A percentile compares a stretch with the other conserved stretches of the same genome.
Conservation (phyloP, 2,797 vertebrate species). For the Alfaro cultratus region DNA sequence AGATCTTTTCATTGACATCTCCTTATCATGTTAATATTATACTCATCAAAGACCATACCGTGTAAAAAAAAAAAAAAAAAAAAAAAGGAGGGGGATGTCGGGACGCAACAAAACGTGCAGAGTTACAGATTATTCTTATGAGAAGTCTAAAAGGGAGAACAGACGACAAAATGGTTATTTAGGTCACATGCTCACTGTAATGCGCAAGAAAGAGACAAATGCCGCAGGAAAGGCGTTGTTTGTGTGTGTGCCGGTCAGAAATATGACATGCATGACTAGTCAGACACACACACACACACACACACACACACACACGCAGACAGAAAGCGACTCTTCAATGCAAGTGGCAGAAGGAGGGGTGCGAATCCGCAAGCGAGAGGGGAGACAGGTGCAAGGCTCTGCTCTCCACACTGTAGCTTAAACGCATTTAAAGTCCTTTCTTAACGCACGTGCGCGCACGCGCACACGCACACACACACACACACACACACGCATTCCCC, state of each 20-base stretch:
- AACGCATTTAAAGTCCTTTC: slow-evolving; percentile 69
- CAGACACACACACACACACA: slow-evolving; percentile 44
- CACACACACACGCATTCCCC: not conserved
- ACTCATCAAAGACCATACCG: slow-evolving; percentile 71
- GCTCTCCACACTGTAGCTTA: slow-evolving; percentile 65
- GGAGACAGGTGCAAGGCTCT: slow-evolving; percentile 77
- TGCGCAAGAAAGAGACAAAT: slow-evolving; percentile 76
- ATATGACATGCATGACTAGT: slow-evolving; percentile 78
- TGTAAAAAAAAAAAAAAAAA: slow-evolving; percentile 15
- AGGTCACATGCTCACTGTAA: slow-evolving; percentile 75
- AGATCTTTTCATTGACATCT: slow-evolving; percentile 74
- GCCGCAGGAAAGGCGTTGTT: slow-evolving; percentile 75
- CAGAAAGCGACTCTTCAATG: slow-evolving; percentile 38
- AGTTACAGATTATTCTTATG: slow-evolving; percentile 70
- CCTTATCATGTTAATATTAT: slow-evolving; percentile 77
- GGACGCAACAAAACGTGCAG: slow-evolving; percentile 61
- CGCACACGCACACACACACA: slow-evolving; percentile 18
- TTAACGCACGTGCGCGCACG: slow-evolving; percentile 9
- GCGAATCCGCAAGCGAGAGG: slow-evolving; percentile 64
- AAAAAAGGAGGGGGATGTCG: not conserved
- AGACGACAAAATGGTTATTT: slow-evolving; percentile 78
- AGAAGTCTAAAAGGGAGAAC: slow-evolving; percentile 68
- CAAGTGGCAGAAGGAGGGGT: slow-evolving; percentile 58
- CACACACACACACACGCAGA: slow-evolving; percentile 19
- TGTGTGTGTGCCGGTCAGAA: slow-evolving; percentile 59